Evolutionary conservation across 1,140 invertebrate species (phyloP).

Genomic region (Penaeus chinensis): DNA sequence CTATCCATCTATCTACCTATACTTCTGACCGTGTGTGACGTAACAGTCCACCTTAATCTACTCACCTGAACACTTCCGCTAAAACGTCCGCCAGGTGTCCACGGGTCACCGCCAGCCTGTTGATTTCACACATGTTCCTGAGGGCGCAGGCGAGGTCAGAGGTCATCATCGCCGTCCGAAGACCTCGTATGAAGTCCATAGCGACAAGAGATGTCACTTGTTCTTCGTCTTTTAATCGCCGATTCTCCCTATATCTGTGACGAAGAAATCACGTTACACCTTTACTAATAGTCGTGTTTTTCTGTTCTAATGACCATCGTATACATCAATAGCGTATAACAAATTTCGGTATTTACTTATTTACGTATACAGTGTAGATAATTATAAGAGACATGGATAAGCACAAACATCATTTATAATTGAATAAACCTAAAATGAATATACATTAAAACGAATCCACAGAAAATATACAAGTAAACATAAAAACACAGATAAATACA

Average conservation of each 20-base stretch:
- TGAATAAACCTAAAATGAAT: too few relatives aligned
- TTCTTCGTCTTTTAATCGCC: neutral
- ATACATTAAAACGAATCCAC: too few relatives aligned
- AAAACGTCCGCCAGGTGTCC: slow-evolving; percentile 18
- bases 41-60: neutral
- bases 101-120: slow-evolving; percentile 12
- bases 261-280: neutral
- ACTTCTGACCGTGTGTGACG: too few relatives aligned
- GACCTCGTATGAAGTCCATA: slow-evolving; percentile 21
- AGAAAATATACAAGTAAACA: too few relatives aligned
- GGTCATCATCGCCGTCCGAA: slow-evolving; percentile 23
- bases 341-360: too few relatives aligned
- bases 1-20: too few relatives aligned
- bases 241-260: neutral
- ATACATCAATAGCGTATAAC: too few relatives aligned
- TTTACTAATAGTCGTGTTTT: neutral
- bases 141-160: slow-evolving; percentile 37
- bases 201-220: neutral
- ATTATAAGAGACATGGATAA: too few relatives aligned
- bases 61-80: slow-evolving; percentile 44
- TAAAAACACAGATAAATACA: too few relatives aligned
- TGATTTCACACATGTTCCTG: slow-evolving; percentile 41
- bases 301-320: too few relatives aligned
- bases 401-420: too few relatives aligned
- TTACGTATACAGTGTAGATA: too few relatives aligned